These are phyloP conservation scores for Eudemis profundana DNA, from an alignment of 2,888 invertebrate genomes.

Conservation along the genomic window DNA sequence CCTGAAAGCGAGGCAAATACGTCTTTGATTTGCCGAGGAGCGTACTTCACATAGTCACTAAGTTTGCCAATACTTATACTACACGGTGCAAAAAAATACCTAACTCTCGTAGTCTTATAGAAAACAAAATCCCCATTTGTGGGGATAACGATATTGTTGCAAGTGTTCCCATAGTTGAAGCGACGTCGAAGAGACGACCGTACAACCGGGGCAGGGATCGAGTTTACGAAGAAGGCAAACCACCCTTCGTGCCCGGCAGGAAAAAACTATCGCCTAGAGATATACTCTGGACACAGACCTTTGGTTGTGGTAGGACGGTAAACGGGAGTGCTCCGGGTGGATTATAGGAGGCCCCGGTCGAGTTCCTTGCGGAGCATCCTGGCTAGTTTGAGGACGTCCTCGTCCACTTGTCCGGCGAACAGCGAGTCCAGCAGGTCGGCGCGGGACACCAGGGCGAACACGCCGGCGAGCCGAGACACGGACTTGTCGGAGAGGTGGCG, in stretches of 20 bases:
- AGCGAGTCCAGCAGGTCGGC: constrained; percentile 76
- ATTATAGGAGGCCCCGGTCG: constrained; percentile 79
- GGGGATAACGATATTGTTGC: constrained; percentile 72
- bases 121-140: constrained; percentile 76
- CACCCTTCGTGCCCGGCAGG: constrained; percentile 16
- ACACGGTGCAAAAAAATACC: constrained; percentile 46
- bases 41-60: constrained; percentile 1
- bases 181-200: constrained; percentile 41
- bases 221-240: neutral
- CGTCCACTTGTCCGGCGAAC: constrained; percentile 76
- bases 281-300: constrained; percentile 41
- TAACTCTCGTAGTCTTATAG: constrained; percentile 46
- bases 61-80: constrained; percentile 19
- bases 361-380: constrained; percentile 80
- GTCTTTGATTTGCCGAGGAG: neutral
- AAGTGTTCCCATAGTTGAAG: constrained; percentile 66
- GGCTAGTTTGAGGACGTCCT: constrained; percentile 74
- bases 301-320: constrained; percentile 67
- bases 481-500: constrained; percentile 95
- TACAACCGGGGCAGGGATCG: too few species aligned
- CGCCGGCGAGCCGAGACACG: constrained; percentile 90
- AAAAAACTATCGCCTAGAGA: constrained; percentile 35
- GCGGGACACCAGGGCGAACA: constrained; percentile 85
- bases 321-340: constrained; percentile 48
- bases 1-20: neutral